These are phyloP conservation scores for Spicauda simplicius DNA, from an alignment of 2,888 invertebrate species.

Conservation along the genomic window DNA sequence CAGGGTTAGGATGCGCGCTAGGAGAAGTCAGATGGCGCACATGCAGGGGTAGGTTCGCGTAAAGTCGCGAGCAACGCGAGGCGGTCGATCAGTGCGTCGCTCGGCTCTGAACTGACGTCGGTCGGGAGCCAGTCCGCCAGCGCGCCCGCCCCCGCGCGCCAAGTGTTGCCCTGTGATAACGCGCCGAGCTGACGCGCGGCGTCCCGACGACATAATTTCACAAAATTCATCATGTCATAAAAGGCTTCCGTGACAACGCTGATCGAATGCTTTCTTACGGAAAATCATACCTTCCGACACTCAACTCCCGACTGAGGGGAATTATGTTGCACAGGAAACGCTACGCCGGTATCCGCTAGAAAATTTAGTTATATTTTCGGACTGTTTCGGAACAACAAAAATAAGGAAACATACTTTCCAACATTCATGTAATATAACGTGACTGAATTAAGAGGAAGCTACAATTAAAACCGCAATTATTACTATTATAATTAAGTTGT, in stretches of 20 bases:
- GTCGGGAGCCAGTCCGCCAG: conserved; percentile 66
- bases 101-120: conserved; percentile 75
- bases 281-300: conserved; percentile 43
- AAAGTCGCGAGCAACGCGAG: conserved; percentile 64
- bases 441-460: background rate
- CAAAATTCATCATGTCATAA: conserved; percentile 65
- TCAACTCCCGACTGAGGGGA: background rate
- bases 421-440: background rate
- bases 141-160: conserved; percentile 74
- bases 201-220: conserved; percentile 59
- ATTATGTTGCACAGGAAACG: background rate
- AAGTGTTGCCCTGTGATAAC: conserved; percentile 65
- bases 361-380: background rate
- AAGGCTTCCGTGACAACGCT: conserved; percentile 53
- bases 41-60: conserved; percentile 79
- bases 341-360: background rate
- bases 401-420: background rate
- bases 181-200: conserved; percentile 49
- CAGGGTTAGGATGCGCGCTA: conserved; percentile 35
- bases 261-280: conserved; percentile 36
- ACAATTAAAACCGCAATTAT: background rate
- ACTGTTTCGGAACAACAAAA: background rate
- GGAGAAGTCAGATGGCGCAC: conserved; percentile 58
- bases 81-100: conserved; percentile 78
- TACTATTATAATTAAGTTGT: background rate